Base-by-base conservation (phyloP, 2,797 vertebrate species). In the Sebastes kiyomatsui region DNA sequence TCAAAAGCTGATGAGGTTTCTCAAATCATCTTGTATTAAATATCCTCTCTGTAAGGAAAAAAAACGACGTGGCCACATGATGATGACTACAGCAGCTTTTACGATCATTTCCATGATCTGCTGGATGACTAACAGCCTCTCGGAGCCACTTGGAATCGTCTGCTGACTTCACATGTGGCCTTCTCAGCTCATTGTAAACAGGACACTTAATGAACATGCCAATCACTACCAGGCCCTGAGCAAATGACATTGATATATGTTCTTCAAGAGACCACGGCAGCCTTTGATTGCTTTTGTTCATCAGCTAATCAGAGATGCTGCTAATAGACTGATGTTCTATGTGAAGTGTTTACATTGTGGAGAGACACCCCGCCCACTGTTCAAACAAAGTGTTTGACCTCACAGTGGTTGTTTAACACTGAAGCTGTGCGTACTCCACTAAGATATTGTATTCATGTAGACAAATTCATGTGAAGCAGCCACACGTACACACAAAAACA, bases 171-270 rank as follows among this genome's bases (percentile, higher is more conserved):
- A 68, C 77, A 79, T 81, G 73, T 82, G 67, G 71, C 25, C 32
- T 73, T 65, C 62, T 77, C 58, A 28, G 23, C 76, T 83, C 55
- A 82, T 71, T 88, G 64, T 79, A 74, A 88, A 86, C 79, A 82
- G 56, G 28, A 35, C 69, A 72, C 35, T 75, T 76, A 77, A 85
- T 75, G 75, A 82, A 82, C 28, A 30, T 18, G 65, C 59, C 87
- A 84, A 64, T 85, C 79, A 84, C 38, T 27, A n/a, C 32, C 56
- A 52, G 61, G 38, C 61, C 68, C 71, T 2, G 55, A 74, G 9
- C 3, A 23, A 67, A 73, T 23, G 58, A 55, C 56, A 81, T 2
- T 75, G 62, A 88, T 82, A 16, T 54, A 75, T 77, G 4, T 54
- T 56, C 55, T 70, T 23, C 7, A 10, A 28, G 70, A 75, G 76